Evolutionary conservation across 2,113 vertebrate species (phyloP).

Genomic region (Antidorcas marsupialis): DNA sequence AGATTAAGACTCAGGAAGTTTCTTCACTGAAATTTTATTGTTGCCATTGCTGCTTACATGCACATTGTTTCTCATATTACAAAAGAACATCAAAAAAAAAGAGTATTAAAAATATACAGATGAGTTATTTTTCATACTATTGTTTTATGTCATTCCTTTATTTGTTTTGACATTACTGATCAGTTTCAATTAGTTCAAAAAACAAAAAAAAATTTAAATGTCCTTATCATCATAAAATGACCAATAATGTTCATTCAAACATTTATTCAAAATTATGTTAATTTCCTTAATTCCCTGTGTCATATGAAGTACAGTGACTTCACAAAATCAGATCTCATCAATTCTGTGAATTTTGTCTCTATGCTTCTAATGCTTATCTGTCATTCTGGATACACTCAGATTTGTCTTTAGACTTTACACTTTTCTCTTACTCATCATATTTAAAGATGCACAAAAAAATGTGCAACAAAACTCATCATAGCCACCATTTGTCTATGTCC

Average conservation of each 20-base stretch:
- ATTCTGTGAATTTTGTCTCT: constrained; percentile 47
- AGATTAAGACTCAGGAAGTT: background rate
- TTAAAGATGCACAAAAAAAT: constrained; percentile 73
- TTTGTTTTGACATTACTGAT: accelerated
- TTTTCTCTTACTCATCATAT: constrained; percentile 64
- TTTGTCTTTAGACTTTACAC: constrained; percentile 60
- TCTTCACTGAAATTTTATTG: background rate
- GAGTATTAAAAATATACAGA: accelerated
- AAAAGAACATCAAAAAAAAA: accelerated
- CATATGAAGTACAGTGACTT: background rate
- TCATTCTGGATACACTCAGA: background rate
- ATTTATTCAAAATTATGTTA: background rate
- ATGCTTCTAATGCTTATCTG: background rate
- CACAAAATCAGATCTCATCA: background rate
- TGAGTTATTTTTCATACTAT: accelerated
- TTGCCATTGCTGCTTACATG: background rate
- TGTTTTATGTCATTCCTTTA: background rate
- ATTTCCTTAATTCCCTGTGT: background rate
- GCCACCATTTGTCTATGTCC: constrained; percentile 64
- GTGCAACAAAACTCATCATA: constrained; percentile 65
- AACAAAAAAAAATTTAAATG: background rate
- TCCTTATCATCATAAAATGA: background rate
- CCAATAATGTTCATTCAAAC: background rate
- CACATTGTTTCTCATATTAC: background rate
- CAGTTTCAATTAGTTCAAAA: background rate